Percentiles rank a stretch among this genome's conserved stretches.
Conservation (phyloP, 1,140 invertebrate genomes). For the Formica selysi region DNA sequence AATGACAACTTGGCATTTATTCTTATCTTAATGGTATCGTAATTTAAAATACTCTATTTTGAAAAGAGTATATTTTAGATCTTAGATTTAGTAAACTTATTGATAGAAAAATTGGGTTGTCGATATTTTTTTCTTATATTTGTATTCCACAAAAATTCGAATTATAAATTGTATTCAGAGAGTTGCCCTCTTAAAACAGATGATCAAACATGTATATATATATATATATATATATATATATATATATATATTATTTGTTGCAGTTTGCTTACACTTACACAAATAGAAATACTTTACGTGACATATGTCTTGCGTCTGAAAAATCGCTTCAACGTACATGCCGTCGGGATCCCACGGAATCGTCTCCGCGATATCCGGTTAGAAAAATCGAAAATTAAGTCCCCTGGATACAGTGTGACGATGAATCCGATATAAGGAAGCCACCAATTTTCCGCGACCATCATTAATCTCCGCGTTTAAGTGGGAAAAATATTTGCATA, state of each 20-base stretch:
- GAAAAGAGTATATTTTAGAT: background rate
- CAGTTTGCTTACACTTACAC: background rate
- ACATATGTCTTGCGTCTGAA: background rate
- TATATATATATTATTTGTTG: background rate
- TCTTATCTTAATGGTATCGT: background rate
- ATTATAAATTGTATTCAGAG: background rate
- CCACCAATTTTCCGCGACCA: slow-evolving; percentile 62
- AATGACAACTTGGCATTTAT: background rate
- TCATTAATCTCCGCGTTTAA: slow-evolving; percentile 81
- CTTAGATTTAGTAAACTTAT: background rate
- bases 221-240: too few relatives aligned
- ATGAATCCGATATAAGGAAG: slow-evolving; percentile 33
- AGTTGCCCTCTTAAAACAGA: background rate
- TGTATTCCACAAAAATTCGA: background rate
- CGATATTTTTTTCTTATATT: slow-evolving; percentile 6
- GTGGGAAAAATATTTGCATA: slow-evolving; percentile 82
- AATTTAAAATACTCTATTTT: background rate
- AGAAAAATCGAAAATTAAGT: slow-evolving; percentile 82
- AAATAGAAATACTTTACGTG: background rate
- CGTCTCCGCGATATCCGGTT: slow-evolving; percentile 26
- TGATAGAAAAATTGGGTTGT: background rate
- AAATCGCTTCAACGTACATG: slow-evolving; percentile 2
- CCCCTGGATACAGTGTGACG: slow-evolving; percentile 57
- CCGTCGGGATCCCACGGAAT: slow-evolving; percentile 65
- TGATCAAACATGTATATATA: background rate